Evolutionary conservation across 2,797 vertebrate species (phyloP).

Genomic region (Lagorchestes hirsutus): DNA sequence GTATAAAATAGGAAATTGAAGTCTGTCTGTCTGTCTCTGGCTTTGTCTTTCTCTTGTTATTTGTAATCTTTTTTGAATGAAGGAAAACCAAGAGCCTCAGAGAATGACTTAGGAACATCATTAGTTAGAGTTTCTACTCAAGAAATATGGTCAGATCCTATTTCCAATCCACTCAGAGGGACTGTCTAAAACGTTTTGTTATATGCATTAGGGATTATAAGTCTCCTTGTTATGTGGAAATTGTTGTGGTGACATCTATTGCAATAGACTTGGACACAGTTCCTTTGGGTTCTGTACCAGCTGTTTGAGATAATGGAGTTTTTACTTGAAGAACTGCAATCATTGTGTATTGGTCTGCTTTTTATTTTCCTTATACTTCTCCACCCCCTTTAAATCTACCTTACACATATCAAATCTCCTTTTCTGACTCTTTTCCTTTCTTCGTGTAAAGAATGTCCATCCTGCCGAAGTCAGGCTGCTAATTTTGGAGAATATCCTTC

Average conservation of each 20-base stretch:
- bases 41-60: background rate
- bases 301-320: background rate
- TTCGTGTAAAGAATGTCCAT: constrained; percentile 89
- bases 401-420: background rate
- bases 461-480: constrained; percentile 95
- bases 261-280: background rate
- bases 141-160: background rate
- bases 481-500: constrained; percentile 97
- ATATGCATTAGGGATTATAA: background rate
- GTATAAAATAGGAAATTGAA: background rate
- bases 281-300: background rate
- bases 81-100: background rate
- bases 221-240: background rate
- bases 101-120: background rate
- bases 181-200: background rate
- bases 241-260: background rate
- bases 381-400: background rate
- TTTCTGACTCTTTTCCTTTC: background rate
- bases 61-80: background rate
- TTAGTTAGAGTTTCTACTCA: background rate
- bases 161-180: background rate
- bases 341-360: background rate
- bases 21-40: background rate
- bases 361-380: background rate
- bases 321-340: background rate